Evolutionary conservation across 2,888 invertebrate species (phyloP).

Genomic region (Stegophylla sp.): DNA sequence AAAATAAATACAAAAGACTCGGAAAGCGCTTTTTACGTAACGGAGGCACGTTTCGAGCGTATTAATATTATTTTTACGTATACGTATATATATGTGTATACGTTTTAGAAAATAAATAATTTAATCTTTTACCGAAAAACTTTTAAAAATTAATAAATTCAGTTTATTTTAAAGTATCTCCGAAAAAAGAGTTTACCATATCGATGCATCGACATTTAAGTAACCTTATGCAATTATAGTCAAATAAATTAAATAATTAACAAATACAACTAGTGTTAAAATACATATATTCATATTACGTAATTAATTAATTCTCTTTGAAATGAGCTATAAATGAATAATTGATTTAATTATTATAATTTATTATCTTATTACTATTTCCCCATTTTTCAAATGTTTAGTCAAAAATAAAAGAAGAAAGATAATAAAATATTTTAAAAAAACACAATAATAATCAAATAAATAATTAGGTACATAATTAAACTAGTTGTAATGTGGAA

Average conservation of each 20-base stretch:
- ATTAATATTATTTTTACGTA: slow-evolving; percentile 11
- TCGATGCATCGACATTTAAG: neutral
- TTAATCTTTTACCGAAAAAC: neutral
- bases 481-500: neutral
- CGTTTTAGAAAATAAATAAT: neutral
- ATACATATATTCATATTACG: neutral
- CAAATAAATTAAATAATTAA: too few relatives aligned
- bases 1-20: slow-evolving; percentile 6
- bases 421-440: neutral
- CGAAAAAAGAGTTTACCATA: neutral
- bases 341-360: too few relatives aligned
- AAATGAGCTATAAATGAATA: neutral
- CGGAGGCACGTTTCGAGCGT: neutral
- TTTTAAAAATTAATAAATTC: neutral
- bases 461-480: neutral
- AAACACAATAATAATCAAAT: neutral
- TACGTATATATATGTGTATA: neutral
- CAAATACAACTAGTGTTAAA: too few relatives aligned
- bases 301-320: too few relatives aligned
- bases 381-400: too few relatives aligned
- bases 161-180: neutral
- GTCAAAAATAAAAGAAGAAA: too few relatives aligned
- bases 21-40: slow-evolving; percentile 1
- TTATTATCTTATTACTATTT: too few relatives aligned
- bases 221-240: neutral